phyloP scores from a whole-genome alignment of 2,888 invertebrate species.

The Stratiomys singularior region DNA sequence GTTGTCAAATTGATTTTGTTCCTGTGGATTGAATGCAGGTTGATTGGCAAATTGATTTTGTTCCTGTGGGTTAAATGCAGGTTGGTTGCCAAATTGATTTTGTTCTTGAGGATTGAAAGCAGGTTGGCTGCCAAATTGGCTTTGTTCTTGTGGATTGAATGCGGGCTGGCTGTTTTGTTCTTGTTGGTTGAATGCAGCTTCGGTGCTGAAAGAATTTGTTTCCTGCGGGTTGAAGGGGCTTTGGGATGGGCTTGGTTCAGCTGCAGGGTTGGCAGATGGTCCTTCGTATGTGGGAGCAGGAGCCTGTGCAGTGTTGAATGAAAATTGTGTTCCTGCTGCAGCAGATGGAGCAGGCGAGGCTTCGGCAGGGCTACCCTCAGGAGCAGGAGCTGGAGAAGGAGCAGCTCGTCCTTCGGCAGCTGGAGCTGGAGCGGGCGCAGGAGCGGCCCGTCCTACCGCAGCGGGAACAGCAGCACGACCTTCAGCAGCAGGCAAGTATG shows the following conservation, averaged over 20 bases:
- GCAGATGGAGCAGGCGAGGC: neutral
- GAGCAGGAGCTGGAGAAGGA: neutral
- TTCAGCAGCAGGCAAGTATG: constrained; percentile 18
- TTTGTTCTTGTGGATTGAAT: too few species aligned
- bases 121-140: too few species aligned
- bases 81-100: too few species aligned
- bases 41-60: too few species aligned
- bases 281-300: constrained; percentile 3
- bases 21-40: too few species aligned
- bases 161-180: too few species aligned
- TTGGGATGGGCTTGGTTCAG: neutral
- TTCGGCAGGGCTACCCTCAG: neutral
- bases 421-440: neutral
- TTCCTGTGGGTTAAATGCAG: too few species aligned
- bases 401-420: neutral
- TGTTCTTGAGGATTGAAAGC: too few species aligned
- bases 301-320: constrained; percentile 8
- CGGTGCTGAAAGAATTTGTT: neutral
- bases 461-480: neutral
- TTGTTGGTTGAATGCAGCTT: neutral
- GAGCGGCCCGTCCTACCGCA: neutral
- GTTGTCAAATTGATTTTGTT: too few species aligned
- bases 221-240: neutral
- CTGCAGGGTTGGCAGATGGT: neutral
- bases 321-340: constrained; percentile 1